Evolutionary conservation across 64 coral and sea anemone genomes (phyloP), one percentile per base, ranked within the genome.

Genomic region (Montipora foliosa): DNA sequence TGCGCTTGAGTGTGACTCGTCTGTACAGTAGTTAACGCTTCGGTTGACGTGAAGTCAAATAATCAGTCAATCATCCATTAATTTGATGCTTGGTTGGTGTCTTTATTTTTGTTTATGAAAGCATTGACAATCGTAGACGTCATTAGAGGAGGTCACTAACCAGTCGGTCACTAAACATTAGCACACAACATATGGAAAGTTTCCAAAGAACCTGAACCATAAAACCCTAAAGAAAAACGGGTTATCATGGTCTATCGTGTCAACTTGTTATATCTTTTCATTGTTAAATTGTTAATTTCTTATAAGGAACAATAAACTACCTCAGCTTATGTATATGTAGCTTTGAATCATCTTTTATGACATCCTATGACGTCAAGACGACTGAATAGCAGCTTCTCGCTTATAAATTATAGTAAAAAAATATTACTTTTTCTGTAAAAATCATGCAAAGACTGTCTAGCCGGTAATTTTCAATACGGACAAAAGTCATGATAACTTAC

Each of bases 391-490:
- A 19, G 3, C 76, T 49, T 49, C 49, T 19, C 4, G 76, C 14
- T 3, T 24, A 98, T 57, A 68, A 93, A 95, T 90, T 95, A 81
- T 83, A 91, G 75, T 10, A 79, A 88, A n/a, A 61, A 16, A 64
- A 14, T 64, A 7, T 61, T 57, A 67, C 45, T 86, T 87, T 16
- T 92, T 88, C 21, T 60, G 9, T 45, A 75, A 47, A 81, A 95
- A 68, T 14, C 95, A 74, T 61, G 82, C 93, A 76, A 45, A 3
- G 29, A 1, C 16, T 14, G 10, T 67, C 4, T 3, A 14, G 4
- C 11, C 62, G 37, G 37, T 37, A 37, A 37, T 37, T 37, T 37
- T 37, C 37, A 37, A 37, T 37, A 37, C 37, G 37, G 37, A 37
- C 37, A 37, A 37, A 37, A 37, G 37, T 37, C 37, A 37, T 37